Evolutionary conservation across 2,113 vertebrate genomes (phyloP).

Genomic region (Theropithecus gelada): DNA sequence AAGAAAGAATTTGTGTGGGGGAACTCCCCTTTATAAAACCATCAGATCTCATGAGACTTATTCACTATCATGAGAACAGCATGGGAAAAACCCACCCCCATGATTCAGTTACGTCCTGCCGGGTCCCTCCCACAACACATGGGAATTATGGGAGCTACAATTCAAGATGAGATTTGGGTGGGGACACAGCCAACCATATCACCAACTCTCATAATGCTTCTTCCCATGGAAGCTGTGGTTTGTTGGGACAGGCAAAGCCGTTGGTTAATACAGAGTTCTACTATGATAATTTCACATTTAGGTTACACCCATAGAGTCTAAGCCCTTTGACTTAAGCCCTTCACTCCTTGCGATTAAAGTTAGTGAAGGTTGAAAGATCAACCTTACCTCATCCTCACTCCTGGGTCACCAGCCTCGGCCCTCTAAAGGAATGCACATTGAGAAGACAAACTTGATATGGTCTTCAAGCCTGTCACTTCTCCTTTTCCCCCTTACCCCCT

Average conservation of each 20-base stretch:
- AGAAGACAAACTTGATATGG: not conserved
- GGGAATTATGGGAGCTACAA: too few species aligned
- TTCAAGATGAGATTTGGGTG: too few species aligned
- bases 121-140: too few species aligned
- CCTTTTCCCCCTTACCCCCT: not conserved
- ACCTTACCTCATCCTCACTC: not conserved
- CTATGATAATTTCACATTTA: not conserved
- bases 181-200: too few species aligned
- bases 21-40: too few species aligned
- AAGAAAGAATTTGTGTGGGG: too few species aligned
- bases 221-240: not conserved
- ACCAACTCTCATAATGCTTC: too few species aligned
- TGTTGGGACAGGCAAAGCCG: not conserved
- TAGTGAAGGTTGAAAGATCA: not conserved
- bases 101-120: too few species aligned
- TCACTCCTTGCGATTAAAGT: not conserved
- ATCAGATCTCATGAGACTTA: too few species aligned
- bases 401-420: not conserved
- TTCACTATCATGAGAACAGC: too few species aligned
- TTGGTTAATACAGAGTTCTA: not conserved
- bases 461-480: not conserved
- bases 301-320: not conserved
- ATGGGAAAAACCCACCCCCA: too few species aligned
- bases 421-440: not conserved
- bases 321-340: not conserved